A percentile compares a stretch with the other conserved stretches of the same genome.
These are phyloP conservation scores for Ophiodon elongatus DNA, from an alignment of 2,113 vertebrate genomes.

Conservation along the genomic window DNA sequence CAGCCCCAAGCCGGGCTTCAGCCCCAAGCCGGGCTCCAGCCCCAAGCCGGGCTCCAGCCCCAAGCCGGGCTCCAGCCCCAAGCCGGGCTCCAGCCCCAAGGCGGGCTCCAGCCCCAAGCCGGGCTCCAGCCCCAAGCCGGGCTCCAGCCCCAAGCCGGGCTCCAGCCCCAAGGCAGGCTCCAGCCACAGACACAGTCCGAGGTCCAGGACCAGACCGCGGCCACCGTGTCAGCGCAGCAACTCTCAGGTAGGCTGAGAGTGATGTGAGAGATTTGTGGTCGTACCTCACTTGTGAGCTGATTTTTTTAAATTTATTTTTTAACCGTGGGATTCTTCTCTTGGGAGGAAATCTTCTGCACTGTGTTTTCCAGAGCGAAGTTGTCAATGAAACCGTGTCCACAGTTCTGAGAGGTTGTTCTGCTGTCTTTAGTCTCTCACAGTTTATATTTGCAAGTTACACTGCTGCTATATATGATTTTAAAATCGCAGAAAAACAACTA, in stretches of 20 bases:
- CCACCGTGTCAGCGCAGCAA: slow-evolving; percentile 58
- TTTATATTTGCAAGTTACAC: not conserved
- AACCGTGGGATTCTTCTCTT: not conserved
- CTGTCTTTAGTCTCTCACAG: not conserved
- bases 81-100: slow-evolving; percentile 45
- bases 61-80: slow-evolving; percentile 51
- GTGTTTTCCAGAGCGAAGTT: not conserved
- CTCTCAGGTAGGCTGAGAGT: slow-evolving; percentile 67
- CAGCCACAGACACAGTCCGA: slow-evolving; percentile 68
- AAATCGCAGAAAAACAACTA: not conserved
- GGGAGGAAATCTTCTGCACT: not conserved
- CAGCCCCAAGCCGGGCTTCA: no score
- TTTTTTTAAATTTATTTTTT: not conserved
- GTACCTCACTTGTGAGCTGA: not conserved
- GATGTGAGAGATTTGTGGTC: not conserved
- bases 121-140: slow-evolving; percentile 54
- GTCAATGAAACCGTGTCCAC: not conserved
- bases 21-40: slow-evolving; percentile 57
- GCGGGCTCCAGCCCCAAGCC: slow-evolving; percentile 55
- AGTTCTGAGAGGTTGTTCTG: no score
- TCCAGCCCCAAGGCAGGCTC: slow-evolving; percentile 54
- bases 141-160: slow-evolving; percentile 50
- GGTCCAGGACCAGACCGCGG: slow-evolving; percentile 14
- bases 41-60: slow-evolving; percentile 65
- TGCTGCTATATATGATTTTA: not conserved